phyloP scores from a whole-genome alignment of 2,797 vertebrate species.

The Ctenosaura bakeri region DNA sequence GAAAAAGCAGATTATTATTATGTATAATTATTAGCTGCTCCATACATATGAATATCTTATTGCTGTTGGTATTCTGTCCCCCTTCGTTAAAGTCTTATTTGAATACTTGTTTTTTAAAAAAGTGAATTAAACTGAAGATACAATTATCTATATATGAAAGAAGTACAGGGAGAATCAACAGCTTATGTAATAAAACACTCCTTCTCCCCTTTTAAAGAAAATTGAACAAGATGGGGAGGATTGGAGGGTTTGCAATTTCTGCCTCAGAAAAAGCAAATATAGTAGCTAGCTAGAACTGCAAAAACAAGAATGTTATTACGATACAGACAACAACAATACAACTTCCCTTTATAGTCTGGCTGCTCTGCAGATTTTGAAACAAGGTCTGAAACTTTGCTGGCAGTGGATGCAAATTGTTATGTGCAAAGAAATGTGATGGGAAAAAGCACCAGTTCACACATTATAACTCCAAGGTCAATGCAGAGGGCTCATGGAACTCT shows the following conservation, averaged over 20 bases:
- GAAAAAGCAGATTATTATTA: slow-evolving; percentile 78
- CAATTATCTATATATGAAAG: slow-evolving; percentile 50
- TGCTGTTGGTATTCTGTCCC: slow-evolving; percentile 88
- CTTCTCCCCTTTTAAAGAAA: slow-evolving; percentile 74
- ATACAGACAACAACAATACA: background rate
- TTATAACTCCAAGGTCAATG: background rate
- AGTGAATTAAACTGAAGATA: slow-evolving; percentile 80
- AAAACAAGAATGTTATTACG: background rate
- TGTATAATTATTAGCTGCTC: slow-evolving; percentile 81
- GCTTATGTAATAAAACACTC: slow-evolving; percentile 78
- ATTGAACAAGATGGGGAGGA: background rate
- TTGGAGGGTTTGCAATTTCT: background rate
- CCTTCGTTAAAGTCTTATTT: slow-evolving; percentile 80
- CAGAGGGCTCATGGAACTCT: no score
- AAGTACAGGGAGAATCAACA: slow-evolving; percentile 81
- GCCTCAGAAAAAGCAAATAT: background rate
- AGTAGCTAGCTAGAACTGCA: background rate
- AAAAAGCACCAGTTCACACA: background rate
- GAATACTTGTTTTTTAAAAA: slow-evolving; percentile 80
- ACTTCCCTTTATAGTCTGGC: background rate
- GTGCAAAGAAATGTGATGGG: background rate
- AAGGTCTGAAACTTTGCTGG: background rate
- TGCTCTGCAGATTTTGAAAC: background rate
- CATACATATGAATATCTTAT: slow-evolving; percentile 89
- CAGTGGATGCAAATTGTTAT: background rate